Conservation (phyloP, 2,797 vertebrate species). For the Pseudochirops corinnae region DNA sequence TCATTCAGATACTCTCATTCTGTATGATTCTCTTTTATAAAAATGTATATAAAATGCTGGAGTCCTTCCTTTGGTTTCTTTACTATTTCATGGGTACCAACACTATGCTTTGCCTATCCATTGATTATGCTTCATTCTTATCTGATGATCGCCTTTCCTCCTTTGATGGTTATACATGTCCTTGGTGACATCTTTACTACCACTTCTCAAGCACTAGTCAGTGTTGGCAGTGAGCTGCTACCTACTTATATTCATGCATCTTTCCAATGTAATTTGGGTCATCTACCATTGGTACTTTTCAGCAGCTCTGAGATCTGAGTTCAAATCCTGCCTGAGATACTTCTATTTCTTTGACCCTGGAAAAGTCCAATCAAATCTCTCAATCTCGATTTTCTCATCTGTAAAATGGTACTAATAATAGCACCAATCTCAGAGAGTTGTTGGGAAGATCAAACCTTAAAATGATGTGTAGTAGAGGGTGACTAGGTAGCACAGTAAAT, state of each 20-base stretch:
- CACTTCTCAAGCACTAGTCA: background rate
- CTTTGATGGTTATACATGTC: background rate
- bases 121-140: background rate
- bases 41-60: background rate
- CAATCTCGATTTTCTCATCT: background rate
- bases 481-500: too few species aligned
- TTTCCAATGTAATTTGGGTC: background rate
- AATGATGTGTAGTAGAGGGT: background rate
- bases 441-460: background rate
- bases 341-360: background rate
- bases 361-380: background rate
- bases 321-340: background rate
- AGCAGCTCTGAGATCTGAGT: background rate
- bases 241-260: background rate
- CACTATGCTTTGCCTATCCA: background rate
- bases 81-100: background rate
- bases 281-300: background rate
- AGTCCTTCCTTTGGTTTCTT: background rate
- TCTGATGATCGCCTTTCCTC: background rate
- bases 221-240: background rate
- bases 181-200: background rate
- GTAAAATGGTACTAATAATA: background rate
- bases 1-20: background rate
- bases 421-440: background rate
- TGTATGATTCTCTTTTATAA: background rate